Base-by-base conservation (phyloP, 2,888 invertebrate genomes). In the Thelaira solivaga region DNA sequence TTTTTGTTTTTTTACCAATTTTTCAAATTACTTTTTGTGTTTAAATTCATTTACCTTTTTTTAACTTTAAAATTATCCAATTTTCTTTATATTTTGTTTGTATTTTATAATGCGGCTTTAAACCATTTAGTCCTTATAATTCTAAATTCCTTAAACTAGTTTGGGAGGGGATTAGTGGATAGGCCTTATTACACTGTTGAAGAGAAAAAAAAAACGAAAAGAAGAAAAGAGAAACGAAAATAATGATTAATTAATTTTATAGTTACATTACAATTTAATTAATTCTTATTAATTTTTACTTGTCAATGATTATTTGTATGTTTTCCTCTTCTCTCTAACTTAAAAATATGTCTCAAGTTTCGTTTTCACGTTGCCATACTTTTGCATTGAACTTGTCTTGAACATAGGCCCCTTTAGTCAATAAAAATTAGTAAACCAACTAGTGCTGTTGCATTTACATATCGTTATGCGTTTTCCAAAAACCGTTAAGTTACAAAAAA, bases 91-190 rank as follows among this genome's bases (percentile, higher is more conserved):
- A 62, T 4, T 72, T 36, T 65, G 20, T 62, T 34, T 34, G 34
- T 34, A 67, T 47, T 73, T 72, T 39, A 67, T 55, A 43, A 57
- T 47, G 61, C 67, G 74, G 74, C 69, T 78, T 74, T 65, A 53
- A 78, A 78, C 74, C 74, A 65, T 55, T n/a, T 74, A 69, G 74
- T 78, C 78, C 78, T 78, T 78, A 78, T 47, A 61, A n/a, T 45
- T 62, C 74, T 74, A 78, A 47, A 51, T n/a, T 74, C 69, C 78
- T 78, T 69, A 74, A 53, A 26, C 69, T 78, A 78, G 11, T 39
- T 69, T 53, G 16, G 67, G 62, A n/a, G n/a, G 65, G 59, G 69
- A 45, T 69, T 72, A 67, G 55, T 49, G 55, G 65, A 67, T 65
- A 74, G 65, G 69, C 69, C 69, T 74, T 78, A 74, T 78, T 69